Evolutionary conservation across 2,888 invertebrate genomes (phyloP).

Genomic region (Portevinia maculata): DNA sequence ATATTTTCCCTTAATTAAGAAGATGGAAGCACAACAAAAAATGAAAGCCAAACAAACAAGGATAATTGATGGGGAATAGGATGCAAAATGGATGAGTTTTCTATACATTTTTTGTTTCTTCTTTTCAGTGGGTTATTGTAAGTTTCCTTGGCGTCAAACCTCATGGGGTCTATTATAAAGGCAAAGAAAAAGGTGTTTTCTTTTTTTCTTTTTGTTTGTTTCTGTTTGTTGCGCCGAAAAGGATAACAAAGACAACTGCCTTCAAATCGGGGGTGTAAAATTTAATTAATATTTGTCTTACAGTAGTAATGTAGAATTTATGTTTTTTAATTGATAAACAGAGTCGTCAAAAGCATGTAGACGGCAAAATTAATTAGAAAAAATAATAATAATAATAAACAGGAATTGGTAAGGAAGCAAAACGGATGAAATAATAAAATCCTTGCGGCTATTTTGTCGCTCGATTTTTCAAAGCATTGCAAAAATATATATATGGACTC

Average conservation of each 20-base stretch:
- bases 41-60: constrained; percentile 60
- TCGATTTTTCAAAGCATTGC: constrained; percentile 64
- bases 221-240: constrained; percentile 7
- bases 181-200: constrained; percentile 42
- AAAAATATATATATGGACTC: constrained; percentile 13
- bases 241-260: constrained; percentile 55
- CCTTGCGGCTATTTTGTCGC: constrained; percentile 67
- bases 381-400: constrained; percentile 45
- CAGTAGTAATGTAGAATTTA: constrained; percentile 30
- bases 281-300: constrained; percentile 68
- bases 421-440: constrained; percentile 63
- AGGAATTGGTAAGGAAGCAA: constrained; percentile 27
- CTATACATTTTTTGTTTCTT: constrained; percentile 20
- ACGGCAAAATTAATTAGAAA: constrained; percentile 61
- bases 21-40: constrained; percentile 41
- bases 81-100: constrained; percentile 66
- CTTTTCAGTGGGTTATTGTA: constrained; percentile 24
- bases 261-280: constrained; percentile 61
- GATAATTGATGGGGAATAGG: constrained; percentile 62
- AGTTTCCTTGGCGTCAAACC: constrained; percentile 61
- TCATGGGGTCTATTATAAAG: constrained; percentile 66
- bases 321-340: constrained; percentile 35
- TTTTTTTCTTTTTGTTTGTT: constrained; percentile 22
- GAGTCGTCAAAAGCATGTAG: constrained; percentile 18
- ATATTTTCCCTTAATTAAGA: constrained; percentile 70